A percentile compares a stretch with the other conserved stretches of the same genome.
Conservation (phyloP, 1,140 invertebrate species). For the Listronotus bonariensis region DNA sequence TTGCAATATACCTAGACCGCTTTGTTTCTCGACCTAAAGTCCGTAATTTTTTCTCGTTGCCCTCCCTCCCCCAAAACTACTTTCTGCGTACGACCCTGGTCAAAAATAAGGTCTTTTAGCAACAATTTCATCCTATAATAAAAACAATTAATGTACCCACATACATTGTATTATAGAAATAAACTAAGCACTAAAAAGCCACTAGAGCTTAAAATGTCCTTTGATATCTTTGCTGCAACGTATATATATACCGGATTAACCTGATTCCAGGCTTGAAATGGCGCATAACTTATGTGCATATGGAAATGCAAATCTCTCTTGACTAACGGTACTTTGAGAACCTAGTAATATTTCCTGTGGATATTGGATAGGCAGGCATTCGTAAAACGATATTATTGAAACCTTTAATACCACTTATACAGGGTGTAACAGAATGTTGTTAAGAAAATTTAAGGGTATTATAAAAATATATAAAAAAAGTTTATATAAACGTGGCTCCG, state of each 20-base stretch:
- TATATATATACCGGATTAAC: constrained; percentile 29
- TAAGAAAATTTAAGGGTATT: too few species aligned
- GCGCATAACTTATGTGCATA: constrained; percentile 34
- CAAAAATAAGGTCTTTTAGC: background rate
- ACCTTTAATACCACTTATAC: too few species aligned
- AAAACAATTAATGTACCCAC: constrained; percentile 25
- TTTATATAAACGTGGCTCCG: too few species aligned
- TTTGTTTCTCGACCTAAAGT: too few species aligned
- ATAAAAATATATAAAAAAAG: too few species aligned
- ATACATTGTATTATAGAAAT: constrained; percentile 18
- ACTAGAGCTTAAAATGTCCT: constrained; percentile 25
- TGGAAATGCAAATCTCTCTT: constrained; percentile 24
- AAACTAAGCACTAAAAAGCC: constrained; percentile 14
- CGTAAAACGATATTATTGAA: too few species aligned
- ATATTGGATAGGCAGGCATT: constrained; percentile 1
- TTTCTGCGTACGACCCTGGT: too few species aligned
- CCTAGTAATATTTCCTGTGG: constrained; percentile 6
- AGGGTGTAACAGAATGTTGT: too few species aligned
- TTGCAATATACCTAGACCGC: too few species aligned
- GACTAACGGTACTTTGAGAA: constrained; percentile 17
- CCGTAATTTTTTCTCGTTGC: too few species aligned
- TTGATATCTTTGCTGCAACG: constrained; percentile 13
- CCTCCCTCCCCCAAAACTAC: too few species aligned
- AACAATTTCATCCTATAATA: constrained; percentile 22
- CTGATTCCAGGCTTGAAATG: constrained; percentile 32